A percentile compares a stretch with the other conserved stretches of the same genome.
Evolutionary conservation across 2,888 invertebrate species (phyloP).

Genomic region (Pseudeuparius sepicola): DNA sequence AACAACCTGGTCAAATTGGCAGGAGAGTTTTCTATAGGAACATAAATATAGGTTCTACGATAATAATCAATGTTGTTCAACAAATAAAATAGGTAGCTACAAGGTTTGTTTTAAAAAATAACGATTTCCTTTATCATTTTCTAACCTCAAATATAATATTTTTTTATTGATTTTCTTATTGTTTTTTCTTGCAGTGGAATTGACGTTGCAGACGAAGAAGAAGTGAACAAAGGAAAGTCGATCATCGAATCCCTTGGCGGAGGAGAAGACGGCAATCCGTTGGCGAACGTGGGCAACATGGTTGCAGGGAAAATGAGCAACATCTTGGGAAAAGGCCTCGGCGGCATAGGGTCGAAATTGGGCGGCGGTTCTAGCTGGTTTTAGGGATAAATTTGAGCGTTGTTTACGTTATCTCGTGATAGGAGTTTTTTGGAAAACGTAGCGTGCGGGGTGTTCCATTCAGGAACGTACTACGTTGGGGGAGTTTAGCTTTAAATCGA

Average conservation of each 20-base stretch:
- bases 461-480: no score
- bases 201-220: constrained; percentile 47
- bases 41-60: no score
- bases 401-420: constrained; percentile 5
- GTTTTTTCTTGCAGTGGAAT: constrained; percentile 26
- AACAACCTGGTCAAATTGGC: no score
- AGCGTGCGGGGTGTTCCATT: no score
- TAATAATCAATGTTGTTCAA: no score
- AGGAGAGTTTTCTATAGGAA: no score
- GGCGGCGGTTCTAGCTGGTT: constrained; percentile 81
- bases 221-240: constrained; percentile 47
- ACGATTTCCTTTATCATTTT: no score
- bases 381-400: constrained; percentile 37
- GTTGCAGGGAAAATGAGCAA: constrained; percentile 83
- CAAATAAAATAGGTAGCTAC: no score
- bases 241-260: constrained; percentile 54
- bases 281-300: constrained; percentile 72
- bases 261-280: constrained; percentile 61
- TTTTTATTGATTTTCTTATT: not conserved
- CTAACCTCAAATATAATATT: not conserved
- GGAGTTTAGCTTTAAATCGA: no score
- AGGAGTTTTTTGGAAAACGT: constrained; percentile 8
- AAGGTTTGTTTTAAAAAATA: no score
- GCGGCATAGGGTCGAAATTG: constrained; percentile 80
- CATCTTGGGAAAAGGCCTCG: constrained; percentile 83